Conservation (phyloP, 2,797 vertebrate genomes). For the Podarcis siculus region DNA sequence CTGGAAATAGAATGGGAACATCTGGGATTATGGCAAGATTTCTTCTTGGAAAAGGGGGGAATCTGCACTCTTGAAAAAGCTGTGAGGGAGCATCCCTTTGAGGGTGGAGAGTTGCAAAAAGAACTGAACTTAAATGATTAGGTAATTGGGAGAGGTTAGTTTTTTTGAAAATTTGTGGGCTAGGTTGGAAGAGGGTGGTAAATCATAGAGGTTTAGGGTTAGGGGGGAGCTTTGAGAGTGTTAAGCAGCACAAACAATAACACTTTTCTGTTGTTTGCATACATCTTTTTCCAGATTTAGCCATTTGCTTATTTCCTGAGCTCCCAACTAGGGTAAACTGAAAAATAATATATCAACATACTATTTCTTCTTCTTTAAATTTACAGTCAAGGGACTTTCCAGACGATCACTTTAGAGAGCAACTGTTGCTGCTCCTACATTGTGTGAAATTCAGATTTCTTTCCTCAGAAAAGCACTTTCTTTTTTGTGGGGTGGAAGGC, state of each 20-base stretch:
- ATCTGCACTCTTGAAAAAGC: neutral
- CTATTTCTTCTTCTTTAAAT: neutral
- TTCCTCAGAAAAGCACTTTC: neutral
- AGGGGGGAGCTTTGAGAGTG: neutral
- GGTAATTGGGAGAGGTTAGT: neutral
- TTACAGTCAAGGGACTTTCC: neutral
- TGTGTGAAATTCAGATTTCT: neutral
- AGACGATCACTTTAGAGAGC: neutral
- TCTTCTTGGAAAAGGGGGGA: neutral
- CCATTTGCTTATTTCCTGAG: neutral
- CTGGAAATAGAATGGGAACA: constrained; percentile 4
- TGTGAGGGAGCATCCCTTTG: neutral
- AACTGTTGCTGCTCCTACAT: neutral
- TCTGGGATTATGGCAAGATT: neutral
- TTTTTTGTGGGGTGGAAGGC: neutral
- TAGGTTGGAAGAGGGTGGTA: neutral
- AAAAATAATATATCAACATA: neutral
- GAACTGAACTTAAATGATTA: neutral
- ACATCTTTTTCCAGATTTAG: neutral
- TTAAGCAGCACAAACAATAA: neutral
- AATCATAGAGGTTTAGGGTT: neutral
- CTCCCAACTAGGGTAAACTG: neutral
- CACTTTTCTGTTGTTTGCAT: neutral
- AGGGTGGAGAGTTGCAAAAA: neutral
- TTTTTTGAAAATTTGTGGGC: neutral